These are phyloP conservation scores for Agapornis roseicollis DNA, from an alignment of 2,113 vertebrate genomes.

Conservation along the genomic window DNA sequence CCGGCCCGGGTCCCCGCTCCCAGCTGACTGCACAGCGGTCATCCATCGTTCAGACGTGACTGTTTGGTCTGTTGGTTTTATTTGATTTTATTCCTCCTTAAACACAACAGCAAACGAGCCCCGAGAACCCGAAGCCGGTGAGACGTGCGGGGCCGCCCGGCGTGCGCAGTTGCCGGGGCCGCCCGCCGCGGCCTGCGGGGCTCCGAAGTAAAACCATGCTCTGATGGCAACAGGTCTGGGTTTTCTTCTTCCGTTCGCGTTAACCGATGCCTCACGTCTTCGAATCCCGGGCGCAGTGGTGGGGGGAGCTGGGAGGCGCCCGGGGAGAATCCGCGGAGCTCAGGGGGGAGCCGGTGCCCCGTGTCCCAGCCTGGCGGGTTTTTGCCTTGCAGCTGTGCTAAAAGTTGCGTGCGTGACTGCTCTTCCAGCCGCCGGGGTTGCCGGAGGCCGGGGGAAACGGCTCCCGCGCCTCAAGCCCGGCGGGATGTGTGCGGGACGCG, in stretches of 20 bases:
- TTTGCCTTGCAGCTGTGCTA: not conserved
- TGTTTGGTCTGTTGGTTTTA: not conserved
- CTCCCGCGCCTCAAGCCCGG: not conserved
- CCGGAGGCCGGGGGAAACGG: not conserved
- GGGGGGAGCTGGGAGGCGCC: not conserved
- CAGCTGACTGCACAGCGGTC: not conserved
- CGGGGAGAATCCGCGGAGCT: not conserved
- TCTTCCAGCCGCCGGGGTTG: not conserved
- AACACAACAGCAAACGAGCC: fast-evolving
- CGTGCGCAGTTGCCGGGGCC: not conserved
- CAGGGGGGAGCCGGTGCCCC: not conserved
- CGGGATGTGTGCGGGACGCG: not conserved
- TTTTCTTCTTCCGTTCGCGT: constrained; percentile 35
- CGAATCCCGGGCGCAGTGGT: not conserved
- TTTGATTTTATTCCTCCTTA: not conserved
- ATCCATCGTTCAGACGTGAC: not conserved
- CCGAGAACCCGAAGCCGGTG: not conserved
- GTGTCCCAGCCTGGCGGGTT: fast-evolving
- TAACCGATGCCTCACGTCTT: not conserved
- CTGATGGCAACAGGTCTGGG: constrained; percentile 57
- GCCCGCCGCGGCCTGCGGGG: not conserved
- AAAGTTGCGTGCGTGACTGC: not conserved
- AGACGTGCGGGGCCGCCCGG: not conserved
- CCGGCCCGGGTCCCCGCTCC: not conserved
- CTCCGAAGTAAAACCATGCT: constrained; percentile 53